A percentile compares a stretch with the other conserved stretches of the same genome.
These are phyloP conservation scores for Hermetia illucens DNA, from an alignment of 1,140 invertebrate species.

Conservation along the genomic window DNA sequence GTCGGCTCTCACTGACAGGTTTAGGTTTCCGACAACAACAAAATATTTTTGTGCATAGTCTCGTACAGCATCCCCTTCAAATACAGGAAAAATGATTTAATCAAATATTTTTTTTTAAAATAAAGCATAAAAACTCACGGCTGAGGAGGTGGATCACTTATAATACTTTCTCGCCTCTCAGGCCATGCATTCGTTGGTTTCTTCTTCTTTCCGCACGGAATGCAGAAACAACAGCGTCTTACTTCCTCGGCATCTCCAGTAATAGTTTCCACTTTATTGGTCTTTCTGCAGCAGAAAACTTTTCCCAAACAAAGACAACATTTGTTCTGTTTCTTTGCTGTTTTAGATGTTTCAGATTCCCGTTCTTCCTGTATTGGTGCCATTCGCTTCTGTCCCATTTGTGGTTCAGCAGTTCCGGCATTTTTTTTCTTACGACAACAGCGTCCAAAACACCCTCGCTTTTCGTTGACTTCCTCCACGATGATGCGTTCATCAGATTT, in stretches of 20 bases:
- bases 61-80: conserved; percentile 1
- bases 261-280: conserved; percentile 24
- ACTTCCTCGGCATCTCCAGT: conserved; percentile 21
- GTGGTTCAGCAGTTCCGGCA: conserved; percentile 2
- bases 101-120: not conserved
- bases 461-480: conserved; percentile 22
- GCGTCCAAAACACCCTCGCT: conserved; percentile 19
- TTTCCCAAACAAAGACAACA: conserved; percentile 24
- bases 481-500: conserved; percentile 14
- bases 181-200: conserved; percentile 18
- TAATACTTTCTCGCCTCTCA: conserved; percentile 24
- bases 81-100: conserved; percentile 1
- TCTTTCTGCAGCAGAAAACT: conserved; percentile 26
- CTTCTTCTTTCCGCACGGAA: conserved; percentile 20
- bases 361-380: conserved; percentile 10
- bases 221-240: conserved; percentile 25
- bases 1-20: conserved; percentile 32
- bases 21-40: conserved; percentile 25
- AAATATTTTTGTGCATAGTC: conserved; percentile 10
- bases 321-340: conserved; percentile 12
- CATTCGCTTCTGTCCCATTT: conserved; percentile 6
- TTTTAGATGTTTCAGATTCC: conserved; percentile 1
- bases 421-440: conserved; percentile 16
- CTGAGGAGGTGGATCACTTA: conserved; percentile 11
- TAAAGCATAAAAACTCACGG: too few species aligned